Percentiles rank a stretch among this genome's conserved stretches.
Evolutionary conservation across 2,113 vertebrate species (phyloP).

Genomic region (Eudyptes chrysolophus): DNA sequence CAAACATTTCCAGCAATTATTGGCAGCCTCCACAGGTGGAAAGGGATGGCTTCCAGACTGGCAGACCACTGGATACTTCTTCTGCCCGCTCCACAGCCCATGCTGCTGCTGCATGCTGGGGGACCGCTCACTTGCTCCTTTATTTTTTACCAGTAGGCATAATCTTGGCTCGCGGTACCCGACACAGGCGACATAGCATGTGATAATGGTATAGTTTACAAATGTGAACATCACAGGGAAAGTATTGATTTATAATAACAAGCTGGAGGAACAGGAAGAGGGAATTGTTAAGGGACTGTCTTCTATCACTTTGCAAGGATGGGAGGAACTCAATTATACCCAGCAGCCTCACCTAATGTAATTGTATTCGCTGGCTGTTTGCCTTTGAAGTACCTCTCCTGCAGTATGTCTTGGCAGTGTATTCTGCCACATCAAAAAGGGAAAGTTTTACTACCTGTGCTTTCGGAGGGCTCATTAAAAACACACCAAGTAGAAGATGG

Average conservation of each 20-base stretch:
- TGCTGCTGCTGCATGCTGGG: background rate
- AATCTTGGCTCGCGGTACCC: background rate
- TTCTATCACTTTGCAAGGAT: slow-evolving; percentile 62
- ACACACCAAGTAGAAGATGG: slow-evolving; percentile 32
- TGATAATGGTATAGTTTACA: slow-evolving; percentile 14
- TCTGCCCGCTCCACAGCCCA: background rate
- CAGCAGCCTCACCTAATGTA: slow-evolving; percentile 56
- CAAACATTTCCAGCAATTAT: background rate
- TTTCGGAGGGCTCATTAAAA: slow-evolving; percentile 71
- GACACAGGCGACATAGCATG: background rate
- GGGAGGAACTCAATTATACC: slow-evolving; percentile 68
- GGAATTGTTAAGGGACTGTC: slow-evolving; percentile 30
- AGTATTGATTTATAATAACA: slow-evolving; percentile 61
- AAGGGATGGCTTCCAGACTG: background rate
- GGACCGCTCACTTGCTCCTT: background rate
- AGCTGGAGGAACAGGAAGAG: slow-evolving; percentile 31
- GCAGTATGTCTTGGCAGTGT: slow-evolving; percentile 60
- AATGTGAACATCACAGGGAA: slow-evolving; percentile 32
- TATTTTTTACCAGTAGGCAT: background rate
- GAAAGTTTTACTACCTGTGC: slow-evolving; percentile 69
- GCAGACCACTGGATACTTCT: background rate
- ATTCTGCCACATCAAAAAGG: slow-evolving; percentile 63
- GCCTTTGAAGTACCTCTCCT: slow-evolving; percentile 59
- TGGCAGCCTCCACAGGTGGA: background rate
- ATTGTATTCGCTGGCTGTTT: slow-evolving; percentile 56